A percentile compares a stretch with the other conserved stretches of the same genome.
These are phyloP conservation scores for Chauna torquata DNA, from an alignment of 2,113 vertebrate species.

Conservation along the genomic window DNA sequence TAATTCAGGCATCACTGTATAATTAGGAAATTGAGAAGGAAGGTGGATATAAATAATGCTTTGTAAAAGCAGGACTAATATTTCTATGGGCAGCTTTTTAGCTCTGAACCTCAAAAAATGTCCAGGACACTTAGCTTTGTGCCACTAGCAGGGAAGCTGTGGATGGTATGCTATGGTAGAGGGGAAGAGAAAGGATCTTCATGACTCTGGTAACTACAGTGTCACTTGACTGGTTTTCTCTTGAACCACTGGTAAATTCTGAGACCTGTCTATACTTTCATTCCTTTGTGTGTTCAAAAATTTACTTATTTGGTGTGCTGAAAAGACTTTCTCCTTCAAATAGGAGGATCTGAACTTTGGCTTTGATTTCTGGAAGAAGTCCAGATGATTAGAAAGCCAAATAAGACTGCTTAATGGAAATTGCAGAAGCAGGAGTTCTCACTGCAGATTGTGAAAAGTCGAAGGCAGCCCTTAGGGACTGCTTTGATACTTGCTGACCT, in stretches of 20 bases:
- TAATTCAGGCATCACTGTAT: neutral
- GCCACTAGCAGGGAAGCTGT: neutral
- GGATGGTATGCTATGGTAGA: neutral
- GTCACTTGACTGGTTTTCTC: neutral
- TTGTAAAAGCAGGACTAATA: neutral
- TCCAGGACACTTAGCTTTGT: neutral
- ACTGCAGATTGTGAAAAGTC: constrained; percentile 28
- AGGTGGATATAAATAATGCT: neutral
- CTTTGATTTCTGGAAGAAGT: constrained; percentile 52
- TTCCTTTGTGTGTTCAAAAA: neutral
- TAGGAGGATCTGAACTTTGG: neutral
- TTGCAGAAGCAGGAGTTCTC: constrained; percentile 40
- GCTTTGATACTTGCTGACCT: constrained; percentile 49
- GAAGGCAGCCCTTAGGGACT: constrained; percentile 31
- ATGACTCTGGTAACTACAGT: neutral
- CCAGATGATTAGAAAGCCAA: constrained; percentile 60
- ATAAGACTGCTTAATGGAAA: constrained; percentile 56
- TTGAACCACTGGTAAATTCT: neutral
- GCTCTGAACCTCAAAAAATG: neutral
- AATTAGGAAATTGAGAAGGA: neutral
- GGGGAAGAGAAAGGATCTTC: neutral
- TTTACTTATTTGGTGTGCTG: neutral
- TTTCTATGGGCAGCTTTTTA: neutral
- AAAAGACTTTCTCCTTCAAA: constrained; percentile 22
- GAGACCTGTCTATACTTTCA: neutral